Conservation (phyloP, 2,113 vertebrate species). For the Natator depressus region DNA sequence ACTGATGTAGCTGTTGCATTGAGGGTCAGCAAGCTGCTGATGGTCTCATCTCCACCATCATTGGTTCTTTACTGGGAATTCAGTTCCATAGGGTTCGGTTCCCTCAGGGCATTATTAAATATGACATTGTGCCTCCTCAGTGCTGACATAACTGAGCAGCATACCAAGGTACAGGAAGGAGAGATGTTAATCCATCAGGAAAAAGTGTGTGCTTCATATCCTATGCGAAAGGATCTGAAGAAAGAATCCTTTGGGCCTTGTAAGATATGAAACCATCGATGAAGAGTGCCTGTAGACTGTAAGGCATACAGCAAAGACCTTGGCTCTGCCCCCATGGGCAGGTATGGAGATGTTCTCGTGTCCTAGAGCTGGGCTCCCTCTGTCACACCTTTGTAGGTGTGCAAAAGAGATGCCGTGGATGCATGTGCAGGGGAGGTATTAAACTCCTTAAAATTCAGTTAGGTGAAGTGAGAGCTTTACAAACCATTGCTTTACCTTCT, state of each 20-base stretch:
- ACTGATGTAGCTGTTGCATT: too few relatives aligned
- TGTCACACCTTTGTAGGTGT: not conserved
- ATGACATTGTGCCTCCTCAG: not conserved
- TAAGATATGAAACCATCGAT: too few relatives aligned
- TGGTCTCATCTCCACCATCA: too few relatives aligned
- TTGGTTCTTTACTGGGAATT: too few relatives aligned
- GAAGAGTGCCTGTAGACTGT: too few relatives aligned
- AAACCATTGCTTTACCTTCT: not conserved
- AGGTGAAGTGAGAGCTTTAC: not conserved
- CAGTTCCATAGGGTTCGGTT: too few relatives aligned
- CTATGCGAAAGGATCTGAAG: not conserved
- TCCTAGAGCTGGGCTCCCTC: not conserved
- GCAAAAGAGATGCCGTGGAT: not conserved
- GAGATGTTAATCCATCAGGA: rapidly evolving
- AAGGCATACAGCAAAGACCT: too few relatives aligned
- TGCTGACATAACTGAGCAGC: not conserved
- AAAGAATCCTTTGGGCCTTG: not conserved
- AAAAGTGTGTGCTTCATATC: not conserved
- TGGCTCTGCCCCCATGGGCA: not conserved
- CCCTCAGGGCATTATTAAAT: too few relatives aligned
- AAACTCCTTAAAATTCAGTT: not conserved
- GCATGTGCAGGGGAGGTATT: not conserved
- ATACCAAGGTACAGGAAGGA: not conserved
- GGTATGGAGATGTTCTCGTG: not conserved
- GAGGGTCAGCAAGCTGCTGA: too few relatives aligned